Base-by-base conservation (phyloP, 2,113 vertebrate species). In the Poeciliopsis prolifica region DNA sequence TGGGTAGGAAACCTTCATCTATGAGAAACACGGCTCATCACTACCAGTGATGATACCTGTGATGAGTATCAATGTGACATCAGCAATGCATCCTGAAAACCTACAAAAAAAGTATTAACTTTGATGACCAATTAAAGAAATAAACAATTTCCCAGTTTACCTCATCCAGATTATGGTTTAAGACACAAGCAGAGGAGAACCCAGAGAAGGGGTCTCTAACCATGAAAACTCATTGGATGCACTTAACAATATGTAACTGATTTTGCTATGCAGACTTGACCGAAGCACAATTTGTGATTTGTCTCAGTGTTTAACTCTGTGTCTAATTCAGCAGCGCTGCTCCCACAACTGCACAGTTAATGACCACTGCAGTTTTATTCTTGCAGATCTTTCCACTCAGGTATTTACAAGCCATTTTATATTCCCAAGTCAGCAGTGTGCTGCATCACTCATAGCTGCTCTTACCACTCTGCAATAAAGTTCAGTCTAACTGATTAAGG, bases 371-470 rank as follows among this genome's bases (percentile, higher is more conserved):
- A 58, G 51, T 58, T 58, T 58, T 11, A 58, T 3, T 58, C 51
- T 58, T 58, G 51, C 17, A 58, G 51, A n/a, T 58, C 24, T 58
- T n/a, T 58, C 51, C 51, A 58, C 51, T 58, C 51, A 58, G 51
- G 19, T 58, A n/a, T 58, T 58, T 58, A 58, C 51, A 58, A 58
- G 51, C 51, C 51, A n/a, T 58, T 58, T 58, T 58, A 58, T 58
- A 6, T n/a, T 58, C 51, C 8, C 51, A 24, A 58, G 51, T 58
- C 51, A 58, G 51, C 51, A 58, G 24, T 58, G 24, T 10, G 24
- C 51, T 58, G 51, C 22, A 58, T 58, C 51, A 58, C 51, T 10
- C 51, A 58, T 19, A 11, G 22, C 17, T 2, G 22, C 51, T 58
- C 51, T 10, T 9, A 9, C 51, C 22, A 17, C 5, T 54, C 22